These are phyloP conservation scores for Bombus superbus DNA, from an alignment of 1,140 invertebrate genomes.

Conservation along the genomic window DNA sequence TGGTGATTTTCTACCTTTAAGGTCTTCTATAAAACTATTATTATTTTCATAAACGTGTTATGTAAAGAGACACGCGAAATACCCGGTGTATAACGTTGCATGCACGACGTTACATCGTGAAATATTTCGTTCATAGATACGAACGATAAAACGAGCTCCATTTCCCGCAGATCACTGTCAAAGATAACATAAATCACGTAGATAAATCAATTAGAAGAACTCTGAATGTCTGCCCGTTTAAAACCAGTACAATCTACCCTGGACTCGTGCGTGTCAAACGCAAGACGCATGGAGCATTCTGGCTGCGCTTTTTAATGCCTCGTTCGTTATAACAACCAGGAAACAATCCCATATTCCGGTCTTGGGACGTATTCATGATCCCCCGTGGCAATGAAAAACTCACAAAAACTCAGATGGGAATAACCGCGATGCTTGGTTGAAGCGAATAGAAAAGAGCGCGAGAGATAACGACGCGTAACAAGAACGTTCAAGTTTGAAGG, in stretches of 20 bases:
- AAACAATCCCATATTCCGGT: neutral
- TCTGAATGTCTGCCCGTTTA: too few species aligned
- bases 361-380: neutral
- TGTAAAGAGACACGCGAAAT: too few species aligned
- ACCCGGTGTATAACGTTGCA: too few species aligned
- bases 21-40: too few species aligned
- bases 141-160: neutral
- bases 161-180: neutral
- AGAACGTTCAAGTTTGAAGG: neutral
- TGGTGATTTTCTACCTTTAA: too few species aligned
- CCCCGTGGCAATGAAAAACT: neutral
- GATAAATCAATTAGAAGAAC: neutral
- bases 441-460: too few species aligned
- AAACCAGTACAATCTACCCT: neutral
- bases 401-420: neutral
- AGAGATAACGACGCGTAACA: slow-evolving; percentile 4
- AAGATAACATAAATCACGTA: neutral
- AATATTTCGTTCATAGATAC: neutral
- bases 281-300: neutral
- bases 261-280: neutral
- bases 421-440: too few species aligned
- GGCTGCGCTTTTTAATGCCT: neutral
- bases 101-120: too few species aligned
- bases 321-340: neutral
- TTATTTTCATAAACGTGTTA: too few species aligned